Conservation (phyloP, 2,113 vertebrate species). For the Silurus asotus region DNA sequence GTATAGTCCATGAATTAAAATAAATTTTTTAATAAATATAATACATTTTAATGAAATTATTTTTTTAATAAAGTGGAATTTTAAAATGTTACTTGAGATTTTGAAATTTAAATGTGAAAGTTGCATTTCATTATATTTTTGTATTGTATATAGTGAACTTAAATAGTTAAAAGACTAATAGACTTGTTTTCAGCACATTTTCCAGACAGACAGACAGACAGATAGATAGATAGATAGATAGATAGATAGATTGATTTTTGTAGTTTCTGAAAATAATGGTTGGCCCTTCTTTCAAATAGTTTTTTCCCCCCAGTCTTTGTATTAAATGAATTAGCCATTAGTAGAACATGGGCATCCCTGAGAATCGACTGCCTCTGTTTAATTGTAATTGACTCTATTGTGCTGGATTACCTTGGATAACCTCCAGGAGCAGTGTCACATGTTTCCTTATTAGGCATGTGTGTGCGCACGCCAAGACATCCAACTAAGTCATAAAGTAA, state of each 20-base stretch:
- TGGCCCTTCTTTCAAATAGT: not conserved
- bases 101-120: not conserved
- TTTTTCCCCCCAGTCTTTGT: not conserved
- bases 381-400: not conserved
- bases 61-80: not conserved
- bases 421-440: not conserved
- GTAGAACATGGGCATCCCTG: not conserved
- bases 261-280: not conserved
- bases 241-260: too few relatives aligned
- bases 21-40: not conserved
- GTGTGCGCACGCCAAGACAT: not conserved
- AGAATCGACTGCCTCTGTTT: not conserved
- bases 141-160: too few relatives aligned
- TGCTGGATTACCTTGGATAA: not conserved
- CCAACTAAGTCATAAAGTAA: not conserved
- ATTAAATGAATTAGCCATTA: not conserved
- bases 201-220: too few relatives aligned
- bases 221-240: too few relatives aligned
- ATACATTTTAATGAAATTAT: too few relatives aligned
- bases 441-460: not conserved
- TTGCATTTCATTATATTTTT: not conserved
- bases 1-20: not conserved
- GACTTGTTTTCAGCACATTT: too few relatives aligned
- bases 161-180: too few relatives aligned
- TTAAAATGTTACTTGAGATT: not conserved